Evolutionary conservation across 2,888 invertebrate genomes (phyloP).

Genomic region (Leptopilina myrica): DNA sequence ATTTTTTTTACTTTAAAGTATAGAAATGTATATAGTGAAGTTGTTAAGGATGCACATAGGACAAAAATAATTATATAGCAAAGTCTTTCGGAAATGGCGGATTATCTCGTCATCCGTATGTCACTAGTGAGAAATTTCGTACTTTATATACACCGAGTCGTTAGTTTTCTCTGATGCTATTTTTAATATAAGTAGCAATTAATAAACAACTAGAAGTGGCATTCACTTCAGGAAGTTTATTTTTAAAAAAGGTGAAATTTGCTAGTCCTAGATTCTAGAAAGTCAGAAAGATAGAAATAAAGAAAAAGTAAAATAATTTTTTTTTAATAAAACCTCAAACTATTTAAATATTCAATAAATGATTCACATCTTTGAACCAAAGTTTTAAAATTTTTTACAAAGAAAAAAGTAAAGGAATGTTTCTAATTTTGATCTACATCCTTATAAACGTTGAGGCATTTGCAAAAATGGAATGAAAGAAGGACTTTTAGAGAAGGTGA

Average conservation of each 20-base stretch:
- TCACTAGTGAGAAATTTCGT: slow-evolving; percentile 45
- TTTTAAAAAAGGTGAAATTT: too few relatives aligned
- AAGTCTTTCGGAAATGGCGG: slow-evolving; percentile 58
- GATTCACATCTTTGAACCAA: too few relatives aligned
- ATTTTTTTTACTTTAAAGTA: slow-evolving; percentile 4
- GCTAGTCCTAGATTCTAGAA: too few relatives aligned
- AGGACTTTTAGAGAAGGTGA: slow-evolving; percentile 1
- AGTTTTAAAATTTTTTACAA: too few relatives aligned
- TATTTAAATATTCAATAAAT: too few relatives aligned
- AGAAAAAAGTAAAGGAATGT: too few relatives aligned
- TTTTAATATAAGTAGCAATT: slow-evolving; percentile 51
- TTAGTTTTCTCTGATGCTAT: slow-evolving; percentile 44
- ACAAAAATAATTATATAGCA: slow-evolving; percentile 59
- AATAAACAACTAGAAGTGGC: slow-evolving; percentile 1
- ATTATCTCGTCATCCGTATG: slow-evolving; percentile 56
- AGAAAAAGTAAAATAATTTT: too few relatives aligned
- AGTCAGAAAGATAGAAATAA: too few relatives aligned
- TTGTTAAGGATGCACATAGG: slow-evolving; percentile 54
- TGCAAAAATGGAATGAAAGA: slow-evolving; percentile 24
- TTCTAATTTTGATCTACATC: slow-evolving; percentile 1
- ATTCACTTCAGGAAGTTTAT: too few relatives aligned
- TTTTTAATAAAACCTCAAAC: too few relatives aligned
- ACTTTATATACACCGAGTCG: slow-evolving; percentile 44
- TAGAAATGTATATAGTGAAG: slow-evolving; percentile 37
- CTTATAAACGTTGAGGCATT: slow-evolving; percentile 20